Base-by-base conservation (phyloP, 2,888 invertebrate species). In the Sinohyriopsis cumingii region DNA sequence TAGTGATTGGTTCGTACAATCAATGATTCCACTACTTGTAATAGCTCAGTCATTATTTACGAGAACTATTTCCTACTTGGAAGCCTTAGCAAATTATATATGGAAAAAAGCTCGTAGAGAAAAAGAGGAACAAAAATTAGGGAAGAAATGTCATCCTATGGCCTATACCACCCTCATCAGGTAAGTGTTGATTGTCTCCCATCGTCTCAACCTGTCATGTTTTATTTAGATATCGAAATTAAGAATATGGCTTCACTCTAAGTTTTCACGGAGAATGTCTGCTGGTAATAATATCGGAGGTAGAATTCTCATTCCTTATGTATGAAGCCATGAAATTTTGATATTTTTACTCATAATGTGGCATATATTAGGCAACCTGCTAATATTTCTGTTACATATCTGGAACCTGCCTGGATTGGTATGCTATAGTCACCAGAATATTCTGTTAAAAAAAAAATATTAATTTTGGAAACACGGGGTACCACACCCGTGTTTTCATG, bases 91-190 rank as follows among this genome's bases (percentile, higher is more conserved):
- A 66, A 66, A 57, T 66, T 57, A 66, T 66, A 66, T 66, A 57
- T 28, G 57, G 33, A 66, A 66, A 33, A 57, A 45, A 19, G 59
- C 65, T 66, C 54, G 54, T 45, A 63, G 24, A 24, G 57, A 65
- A n/a, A 57, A 45, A 45, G 45, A 15, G 15, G 15, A 45, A 45
- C 45, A 12, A 45, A 45, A 15, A 12, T 45, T 12, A 2, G 0
- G 45, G 45, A 45, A 45, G 64, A 68, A 24, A 76, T 76, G 76
- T 76, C 76, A 25, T 75, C 74, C 18, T 74, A 77, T 63, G 73
- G 74, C 28, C 56, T 77, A 19, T 77, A 74, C 68, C 76, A 74
- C 56, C 70, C 72, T 18, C 76, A 72, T 25, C 74, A 74, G 70
- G 73, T 73, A 71, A 55, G 72, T 53, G 20, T 45, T 15, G 45